Percentiles rank a stretch among this genome's conserved stretches.
Evolutionary conservation across 2,113 vertebrate species (phyloP).

Genomic region (rabbit (Oryctolagus cuniculus)): mOryCun1.1 NC_091437.1:23779501-23780000

Average conservation of each 20-base stretch:
- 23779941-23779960: neutral
- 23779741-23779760: rapidly evolving
- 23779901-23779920: neutral
- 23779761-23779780: neutral
- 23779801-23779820: neutral
- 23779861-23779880: no score
- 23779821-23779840: neutral
- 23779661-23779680: conserved; percentile 79
- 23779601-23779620: conserved; percentile 77
- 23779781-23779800: neutral
- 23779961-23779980: neutral
- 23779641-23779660: conserved; percentile 71
- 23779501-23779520: conserved; percentile 61
- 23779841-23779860: neutral
- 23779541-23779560: conserved; percentile 59
- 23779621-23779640: conserved; percentile 77
- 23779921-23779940: neutral
- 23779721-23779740: neutral
- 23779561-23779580: conserved; percentile 73
- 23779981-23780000: neutral
- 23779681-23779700: conserved; percentile 52
- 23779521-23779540: conserved; percentile 66
- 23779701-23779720: neutral
- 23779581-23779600: conserved; percentile 76
- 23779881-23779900: neutral